Base-by-base conservation (phyloP, 2,113 vertebrate genomes). In the Thamnophis sirtalis region DNA sequence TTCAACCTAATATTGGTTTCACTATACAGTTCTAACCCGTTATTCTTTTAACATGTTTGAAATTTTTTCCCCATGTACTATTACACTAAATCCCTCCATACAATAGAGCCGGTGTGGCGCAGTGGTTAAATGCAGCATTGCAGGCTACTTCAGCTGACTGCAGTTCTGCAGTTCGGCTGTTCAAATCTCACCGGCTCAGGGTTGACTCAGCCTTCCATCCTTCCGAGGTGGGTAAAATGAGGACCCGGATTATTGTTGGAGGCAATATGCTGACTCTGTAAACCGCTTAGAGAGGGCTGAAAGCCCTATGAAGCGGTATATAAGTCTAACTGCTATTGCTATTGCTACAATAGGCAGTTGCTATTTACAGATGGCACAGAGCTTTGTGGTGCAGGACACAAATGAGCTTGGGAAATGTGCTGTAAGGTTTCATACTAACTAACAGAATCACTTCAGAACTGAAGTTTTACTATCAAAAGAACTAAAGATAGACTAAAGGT, bases 341-440 rank as follows among this genome's bases (percentile, higher is more conserved):
- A n/a, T n/a, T n/a, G n/a, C n/a, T n/a, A n/a, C n/a, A 53, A 94
- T 48, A 89, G 91, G 93, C 96, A 96, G 93, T 95, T 96, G 96
- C 68, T 96, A 85, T 92, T 85, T 92, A 96, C 93, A 96, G 95
- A 96, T 93, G 90, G 73, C 90, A 92, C 51, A 91, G 87, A 51
- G 93, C 84, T 95, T 95, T 91, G 91, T 87, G 89, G 21, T 91
- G 50, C 92, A 94, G 93, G 95, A 90, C 84, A 13, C 43, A 94
- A 94, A 96, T 87, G 92, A 95, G 96, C 95, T 95, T 95, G 91
- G 91, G 91, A 94, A 86, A 95, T 92, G 95, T 95, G 93, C 26
- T 88, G 93, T 94, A 89, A 95, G 92, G 84, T 73, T 94, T 90
- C 58, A 88, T 94, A 88, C 87, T 88, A 91, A 92, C 90, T 92